Evolutionary conservation across 53 echinoderm and acorn worm species (phyloP).

Genomic region (Paracentrotus lividus): DNA sequence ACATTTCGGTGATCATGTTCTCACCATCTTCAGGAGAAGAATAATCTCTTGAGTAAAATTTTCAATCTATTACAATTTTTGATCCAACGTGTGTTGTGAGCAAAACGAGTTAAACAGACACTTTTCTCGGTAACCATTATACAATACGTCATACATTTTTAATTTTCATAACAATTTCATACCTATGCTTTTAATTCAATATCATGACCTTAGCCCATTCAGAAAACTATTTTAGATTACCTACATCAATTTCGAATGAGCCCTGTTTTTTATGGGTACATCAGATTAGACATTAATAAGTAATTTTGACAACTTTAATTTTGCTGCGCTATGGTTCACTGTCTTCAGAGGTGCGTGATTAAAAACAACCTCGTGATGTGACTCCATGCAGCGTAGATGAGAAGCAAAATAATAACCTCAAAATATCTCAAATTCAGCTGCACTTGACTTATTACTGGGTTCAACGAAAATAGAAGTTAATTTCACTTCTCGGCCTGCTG

Average conservation of each 20-base stretch:
- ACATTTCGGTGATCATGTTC: no score
- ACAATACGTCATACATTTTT: no score
- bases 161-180: background rate
- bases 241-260: background rate
- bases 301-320: conserved; percentile 46
- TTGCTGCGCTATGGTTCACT: conserved; percentile 40
- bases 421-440: conserved; percentile 17
- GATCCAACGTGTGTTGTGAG: no score
- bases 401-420: conserved; percentile 33
- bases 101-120: no score
- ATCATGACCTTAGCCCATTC: background rate
- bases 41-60: no score
- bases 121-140: no score
- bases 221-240: background rate
- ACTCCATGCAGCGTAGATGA: conserved; percentile 46
- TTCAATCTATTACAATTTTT: no score
- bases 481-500: background rate
- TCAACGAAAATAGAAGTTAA: conserved; percentile 54
- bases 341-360: background rate
- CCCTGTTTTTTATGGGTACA: background rate
- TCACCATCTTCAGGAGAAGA: no score
- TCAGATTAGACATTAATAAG: conserved; percentile 33
- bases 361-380: conserved; percentile 43
- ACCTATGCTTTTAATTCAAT: background rate
- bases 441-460: conserved; percentile 36